Evolutionary conservation across 2,797 vertebrate species (phyloP).

Genomic region (Cryptoblepharus egeriae): DNA sequence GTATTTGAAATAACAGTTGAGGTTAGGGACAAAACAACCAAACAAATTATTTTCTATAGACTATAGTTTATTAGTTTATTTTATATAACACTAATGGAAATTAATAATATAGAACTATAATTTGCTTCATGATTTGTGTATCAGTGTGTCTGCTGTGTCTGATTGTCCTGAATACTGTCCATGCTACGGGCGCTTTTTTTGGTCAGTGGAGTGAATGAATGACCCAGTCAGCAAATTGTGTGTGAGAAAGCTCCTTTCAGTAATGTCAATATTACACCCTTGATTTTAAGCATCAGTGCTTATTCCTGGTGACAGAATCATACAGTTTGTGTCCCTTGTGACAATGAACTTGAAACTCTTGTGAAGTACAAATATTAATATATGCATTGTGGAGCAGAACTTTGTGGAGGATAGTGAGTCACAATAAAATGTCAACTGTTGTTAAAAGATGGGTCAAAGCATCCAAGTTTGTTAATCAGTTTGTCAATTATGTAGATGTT

Average conservation of each 20-base stretch:
- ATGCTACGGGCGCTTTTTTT: not conserved
- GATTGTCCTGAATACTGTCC: not conserved
- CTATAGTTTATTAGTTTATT: too few relatives aligned
- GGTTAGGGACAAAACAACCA: too few relatives aligned
- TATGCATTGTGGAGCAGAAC: slow-evolving; percentile 4
- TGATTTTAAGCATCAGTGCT: not conserved
- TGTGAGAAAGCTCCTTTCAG: not conserved
- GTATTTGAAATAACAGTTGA: slow-evolving; percentile 1
- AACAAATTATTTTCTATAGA: too few relatives aligned
- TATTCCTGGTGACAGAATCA: not conserved
- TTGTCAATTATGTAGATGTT: too few relatives aligned
- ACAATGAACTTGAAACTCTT: slow-evolving; percentile 22
- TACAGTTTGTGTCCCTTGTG: not conserved
- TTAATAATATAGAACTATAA: not conserved
- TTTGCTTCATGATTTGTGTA: not conserved
- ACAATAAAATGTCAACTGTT: slow-evolving; percentile 12
- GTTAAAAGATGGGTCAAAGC: slow-evolving; percentile 12
- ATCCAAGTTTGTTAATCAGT: not conserved
- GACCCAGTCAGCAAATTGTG: not conserved
- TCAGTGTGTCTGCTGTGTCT: not conserved
- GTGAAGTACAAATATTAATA: not conserved
- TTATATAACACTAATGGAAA: not conserved
- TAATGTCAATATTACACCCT: not conserved
- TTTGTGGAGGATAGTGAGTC: not conserved
- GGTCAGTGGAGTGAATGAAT: not conserved